phyloP scores from a whole-genome alignment of 1,140 invertebrate species.

The Calliphora vicina region DNA sequence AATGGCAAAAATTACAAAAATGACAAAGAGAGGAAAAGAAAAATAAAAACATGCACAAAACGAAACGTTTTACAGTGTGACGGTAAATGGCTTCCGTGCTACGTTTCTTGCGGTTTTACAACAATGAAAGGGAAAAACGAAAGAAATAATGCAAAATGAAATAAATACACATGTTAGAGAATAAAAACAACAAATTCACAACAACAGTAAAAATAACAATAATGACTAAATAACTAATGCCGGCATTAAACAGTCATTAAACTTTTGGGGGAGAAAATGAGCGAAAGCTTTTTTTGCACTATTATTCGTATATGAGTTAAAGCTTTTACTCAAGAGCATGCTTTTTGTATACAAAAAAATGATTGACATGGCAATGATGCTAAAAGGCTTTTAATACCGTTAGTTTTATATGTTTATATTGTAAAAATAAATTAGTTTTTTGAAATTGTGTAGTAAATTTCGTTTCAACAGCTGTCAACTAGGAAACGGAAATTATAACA shows the following conservation, averaged over 20 bases:
- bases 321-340: constrained; percentile 19
- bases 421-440: not conserved
- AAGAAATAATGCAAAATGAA: not conserved
- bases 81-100: not conserved
- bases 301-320: too few species aligned
- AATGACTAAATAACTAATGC: not conserved
- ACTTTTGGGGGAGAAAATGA: not conserved
- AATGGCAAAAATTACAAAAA: not conserved
- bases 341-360: too few species aligned
- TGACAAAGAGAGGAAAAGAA: not conserved
- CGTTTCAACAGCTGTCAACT: not conserved
- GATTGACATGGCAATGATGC: constrained; percentile 27
- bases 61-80: not conserved
- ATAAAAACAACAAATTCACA: not conserved
- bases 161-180: not conserved
- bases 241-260: constrained; percentile 26
- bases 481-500: constrained; percentile 25
- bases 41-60: too few species aligned
- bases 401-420: not conserved
- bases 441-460: not conserved
- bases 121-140: not conserved
- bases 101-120: not conserved
- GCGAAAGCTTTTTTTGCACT: constrained; percentile 12
- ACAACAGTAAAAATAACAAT: not conserved
- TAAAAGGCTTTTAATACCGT: not conserved